phyloP scores from a whole-genome alignment of 2,888 invertebrate species.

The Taphrorychus bicolor region DNA sequence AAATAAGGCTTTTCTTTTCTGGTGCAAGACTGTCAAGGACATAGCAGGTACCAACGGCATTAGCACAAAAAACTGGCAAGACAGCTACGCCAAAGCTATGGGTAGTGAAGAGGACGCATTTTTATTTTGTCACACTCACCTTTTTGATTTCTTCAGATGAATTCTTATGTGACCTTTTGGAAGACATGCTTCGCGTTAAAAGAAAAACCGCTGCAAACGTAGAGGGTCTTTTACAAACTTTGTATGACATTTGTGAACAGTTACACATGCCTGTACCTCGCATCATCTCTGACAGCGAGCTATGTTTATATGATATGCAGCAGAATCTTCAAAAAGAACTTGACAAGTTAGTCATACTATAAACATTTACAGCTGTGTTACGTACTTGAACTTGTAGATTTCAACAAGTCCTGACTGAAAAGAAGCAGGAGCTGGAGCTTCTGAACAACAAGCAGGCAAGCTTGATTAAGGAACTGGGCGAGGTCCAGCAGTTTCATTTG shows the following conservation, averaged over 20 bases:
- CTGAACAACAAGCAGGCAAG: slow-evolving; percentile 64
- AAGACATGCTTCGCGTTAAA: slow-evolving; percentile 66
- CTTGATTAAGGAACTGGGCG: slow-evolving; percentile 65
- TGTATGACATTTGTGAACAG: slow-evolving; percentile 45
- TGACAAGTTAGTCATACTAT: slow-evolving; percentile 42
- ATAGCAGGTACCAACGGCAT: slow-evolving; percentile 18
- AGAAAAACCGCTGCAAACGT: slow-evolving; percentile 65
- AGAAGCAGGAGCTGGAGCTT: slow-evolving; percentile 61
- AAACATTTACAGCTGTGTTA: neutral
- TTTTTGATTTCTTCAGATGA: neutral
- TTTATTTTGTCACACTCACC: neutral
- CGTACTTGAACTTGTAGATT: slow-evolving; percentile 55
- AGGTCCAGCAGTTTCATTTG: slow-evolving; percentile 60
- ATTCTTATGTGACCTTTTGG: slow-evolving; percentile 40
- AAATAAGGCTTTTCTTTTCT: slow-evolving; percentile 25
- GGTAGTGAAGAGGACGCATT: slow-evolving; percentile 7
- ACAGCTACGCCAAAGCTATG: slow-evolving; percentile 2
- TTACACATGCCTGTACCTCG: slow-evolving; percentile 47
- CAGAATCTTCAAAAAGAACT: slow-evolving; percentile 43
- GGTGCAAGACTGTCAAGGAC: slow-evolving; percentile 26
- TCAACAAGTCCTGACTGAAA: slow-evolving; percentile 61
- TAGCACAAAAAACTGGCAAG: slow-evolving; percentile 15
- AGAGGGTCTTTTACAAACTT: slow-evolving; percentile 52
- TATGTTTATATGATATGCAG: slow-evolving; percentile 47
- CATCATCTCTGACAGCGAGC: slow-evolving; percentile 41